Evolutionary conservation across 1,140 invertebrate genomes (phyloP).

Genomic region (Zaprionus ornatus): DNA sequence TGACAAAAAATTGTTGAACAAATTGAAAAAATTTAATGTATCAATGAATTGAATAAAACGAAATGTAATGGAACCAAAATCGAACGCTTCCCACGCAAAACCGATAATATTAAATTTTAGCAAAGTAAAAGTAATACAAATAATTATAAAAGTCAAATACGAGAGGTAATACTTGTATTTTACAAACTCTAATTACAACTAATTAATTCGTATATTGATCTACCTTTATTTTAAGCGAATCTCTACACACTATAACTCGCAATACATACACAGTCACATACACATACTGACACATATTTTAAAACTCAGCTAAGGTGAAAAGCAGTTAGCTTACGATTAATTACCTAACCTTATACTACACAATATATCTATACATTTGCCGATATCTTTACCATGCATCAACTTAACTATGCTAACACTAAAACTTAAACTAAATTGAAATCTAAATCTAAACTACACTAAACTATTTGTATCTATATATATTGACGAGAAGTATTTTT

Average conservation of each 20-base stretch:
- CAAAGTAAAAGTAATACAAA: constrained; percentile 50
- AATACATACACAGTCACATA: constrained; percentile 2
- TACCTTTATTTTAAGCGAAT: constrained; percentile 51
- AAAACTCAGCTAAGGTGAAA: constrained; percentile 66
- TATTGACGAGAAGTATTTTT: constrained; percentile 63
- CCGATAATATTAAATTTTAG: constrained; percentile 83
- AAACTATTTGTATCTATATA: constrained; percentile 62
- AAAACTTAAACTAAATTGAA: constrained; percentile 20
- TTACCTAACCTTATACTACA: constrained; percentile 31
- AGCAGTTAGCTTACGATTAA: constrained; percentile 14
- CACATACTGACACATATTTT: constrained; percentile 50
- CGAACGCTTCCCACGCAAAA: constrained; percentile 83
- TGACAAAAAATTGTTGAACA: constrained; percentile 42
- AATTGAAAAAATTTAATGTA: constrained; percentile 43
- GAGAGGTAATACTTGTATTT: constrained; percentile 54
- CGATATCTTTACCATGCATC: constrained; percentile 60
- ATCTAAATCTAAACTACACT: constrained; percentile 53
- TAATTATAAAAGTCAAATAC: constrained; percentile 24
- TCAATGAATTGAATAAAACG: constrained; percentile 70
- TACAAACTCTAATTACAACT: constrained; percentile 33
- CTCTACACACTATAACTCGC: constrained; percentile 37
- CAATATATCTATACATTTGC: constrained; percentile 57
- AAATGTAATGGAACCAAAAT: constrained; percentile 83
- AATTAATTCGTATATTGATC: constrained; percentile 49
- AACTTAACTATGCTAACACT: constrained; percentile 44